Evolutionary conservation across 1,140 invertebrate species (phyloP), one percentile per base, ranked within the genome.

Genomic region (Trichonephila inaurata): DNA sequence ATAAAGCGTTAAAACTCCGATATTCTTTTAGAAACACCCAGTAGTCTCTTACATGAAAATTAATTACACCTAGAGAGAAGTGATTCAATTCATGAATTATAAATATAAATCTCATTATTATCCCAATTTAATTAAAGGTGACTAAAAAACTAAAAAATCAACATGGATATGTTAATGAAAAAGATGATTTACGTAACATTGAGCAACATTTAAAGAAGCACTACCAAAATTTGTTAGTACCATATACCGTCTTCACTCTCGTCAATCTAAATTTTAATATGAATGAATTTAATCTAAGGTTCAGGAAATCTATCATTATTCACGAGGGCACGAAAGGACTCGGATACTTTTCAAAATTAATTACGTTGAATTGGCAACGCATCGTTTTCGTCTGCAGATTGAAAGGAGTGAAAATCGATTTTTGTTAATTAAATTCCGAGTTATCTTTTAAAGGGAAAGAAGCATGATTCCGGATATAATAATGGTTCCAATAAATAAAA

Each of bases 341-440:
- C 5, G 10, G 66, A 69, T 69, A 69, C 66, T 24, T 69, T 69
- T 69, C 66, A 69, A 21, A 69, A 69, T 69, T 69, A 69, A 69
- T 69, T 69, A 69, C 66, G 6, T 69, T 69, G 66, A 69, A 69
- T 69, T 69, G 24, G 66, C 66, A 69, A 69, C 24, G 66, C 66
- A 3, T 24, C 66, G n/a, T 4, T 28, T n/a, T 69, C 66, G 66
- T 82, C 81, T 44, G 81, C 33, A n/a, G 33, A 82, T 44, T 69
- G n/a, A 24, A 69, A 28, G 28, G 44, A 21, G 19, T 1, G 28
- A 18, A 21, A 58, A 86, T 86, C 83, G 83, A 86, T 86, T 86
- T 86, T 86, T 86, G 51, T 58, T 86, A 86, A 86, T 86, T 86
- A 86, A 86, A 86, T 86, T 86, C 51, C 51, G 24, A 24, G 83